A percentile compares a stretch with the other conserved stretches of the same genome.
Evolutionary conservation across 2,113 vertebrate species (phyloP).

Genomic region (Mandrillus leucophaeus): DNA sequence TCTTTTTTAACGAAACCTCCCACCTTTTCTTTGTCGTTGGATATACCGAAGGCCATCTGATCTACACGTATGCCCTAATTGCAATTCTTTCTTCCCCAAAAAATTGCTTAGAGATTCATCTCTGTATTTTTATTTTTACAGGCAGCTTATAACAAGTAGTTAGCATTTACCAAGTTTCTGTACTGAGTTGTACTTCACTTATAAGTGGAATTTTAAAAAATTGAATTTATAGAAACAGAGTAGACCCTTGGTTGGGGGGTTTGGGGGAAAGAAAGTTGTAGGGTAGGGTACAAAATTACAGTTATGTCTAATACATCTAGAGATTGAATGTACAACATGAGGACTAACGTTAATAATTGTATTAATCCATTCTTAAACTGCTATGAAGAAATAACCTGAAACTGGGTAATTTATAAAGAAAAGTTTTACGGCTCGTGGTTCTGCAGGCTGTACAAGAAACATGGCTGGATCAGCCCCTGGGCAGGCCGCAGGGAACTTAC

Average conservation of each 20-base stretch:
- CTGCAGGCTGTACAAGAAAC: too few species aligned
- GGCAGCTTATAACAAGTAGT: not conserved
- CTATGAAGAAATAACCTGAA: too few species aligned
- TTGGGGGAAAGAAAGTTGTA: not conserved
- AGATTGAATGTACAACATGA: not conserved
- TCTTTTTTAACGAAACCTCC: not conserved
- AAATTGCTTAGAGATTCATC: not conserved
- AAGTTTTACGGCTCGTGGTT: too few species aligned
- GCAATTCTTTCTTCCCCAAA: not conserved
- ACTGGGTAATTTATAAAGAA: too few species aligned
- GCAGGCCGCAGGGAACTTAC: too few species aligned
- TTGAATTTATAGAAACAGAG: not conserved
- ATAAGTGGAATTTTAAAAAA: not conserved
- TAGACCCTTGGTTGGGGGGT: not conserved
- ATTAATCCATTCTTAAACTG: not conserved
- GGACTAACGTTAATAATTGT: not conserved
- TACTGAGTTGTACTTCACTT: not conserved
- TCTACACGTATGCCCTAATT: not conserved
- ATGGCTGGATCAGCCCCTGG: too few species aligned
- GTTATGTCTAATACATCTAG: not conserved
- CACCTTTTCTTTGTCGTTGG: not conserved
- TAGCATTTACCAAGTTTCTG: not conserved
- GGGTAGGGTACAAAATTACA: not conserved
- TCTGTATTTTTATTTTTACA: not conserved
- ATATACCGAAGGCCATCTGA: not conserved